Evolutionary conservation across 2,113 vertebrate species (phyloP).

Genomic region (Progne subis): DNA sequence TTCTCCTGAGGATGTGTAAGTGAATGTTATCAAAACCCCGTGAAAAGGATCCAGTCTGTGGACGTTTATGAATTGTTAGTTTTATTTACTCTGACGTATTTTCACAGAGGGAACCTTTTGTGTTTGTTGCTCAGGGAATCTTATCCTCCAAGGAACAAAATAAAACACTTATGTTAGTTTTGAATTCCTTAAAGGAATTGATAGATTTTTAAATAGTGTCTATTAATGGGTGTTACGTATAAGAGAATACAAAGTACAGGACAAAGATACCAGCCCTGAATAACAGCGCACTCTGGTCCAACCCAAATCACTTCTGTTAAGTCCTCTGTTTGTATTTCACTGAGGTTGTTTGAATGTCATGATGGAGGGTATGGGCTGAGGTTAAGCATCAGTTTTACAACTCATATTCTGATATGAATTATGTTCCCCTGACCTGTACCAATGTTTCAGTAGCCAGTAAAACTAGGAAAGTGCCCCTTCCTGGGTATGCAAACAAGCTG

Average conservation of each 20-base stretch:
- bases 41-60: neutral
- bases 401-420: neutral
- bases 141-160: neutral
- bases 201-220: neutral
- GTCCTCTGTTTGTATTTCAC: neutral
- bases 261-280: neutral
- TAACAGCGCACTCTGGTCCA: neutral
- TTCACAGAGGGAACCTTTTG: neutral
- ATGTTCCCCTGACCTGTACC: neutral
- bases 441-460: neutral
- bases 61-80: neutral
- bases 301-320: neutral
- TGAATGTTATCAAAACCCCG: neutral
- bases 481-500: neutral
- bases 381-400: neutral
- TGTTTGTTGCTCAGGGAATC: neutral
- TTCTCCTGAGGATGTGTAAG: conserved; percentile 4
- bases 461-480: neutral
- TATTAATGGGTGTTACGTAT: neutral
- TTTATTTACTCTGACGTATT: conserved; percentile 20
- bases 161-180: neutral
- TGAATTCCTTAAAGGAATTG: neutral
- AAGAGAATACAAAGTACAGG: neutral
- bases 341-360: neutral
- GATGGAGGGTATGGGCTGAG: neutral